A percentile compares a stretch with the other conserved stretches of the same genome.
Evolutionary conservation across 2,797 vertebrate genomes (phyloP).

Genomic region (Rhinoraja longicauda): DNA sequence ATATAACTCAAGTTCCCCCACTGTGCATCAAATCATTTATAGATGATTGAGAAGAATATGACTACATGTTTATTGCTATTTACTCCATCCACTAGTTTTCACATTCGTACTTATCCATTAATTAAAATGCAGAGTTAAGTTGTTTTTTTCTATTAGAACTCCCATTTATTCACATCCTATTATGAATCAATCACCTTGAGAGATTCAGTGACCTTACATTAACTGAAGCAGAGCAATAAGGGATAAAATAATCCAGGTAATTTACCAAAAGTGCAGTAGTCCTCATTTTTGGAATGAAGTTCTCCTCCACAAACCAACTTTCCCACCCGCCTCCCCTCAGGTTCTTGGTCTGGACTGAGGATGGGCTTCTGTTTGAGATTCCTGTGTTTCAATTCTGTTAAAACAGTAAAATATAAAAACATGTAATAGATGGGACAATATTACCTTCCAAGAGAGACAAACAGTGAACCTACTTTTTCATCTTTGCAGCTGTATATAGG

Average conservation of each 20-base stretch:
- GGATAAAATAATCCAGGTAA: background rate
- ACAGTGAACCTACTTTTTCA: background rate
- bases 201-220: background rate
- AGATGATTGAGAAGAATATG: background rate
- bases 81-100: background rate
- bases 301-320: conserved; percentile 36
- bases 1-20: background rate
- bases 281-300: conserved; percentile 37
- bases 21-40: background rate
- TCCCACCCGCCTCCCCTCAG: conserved; percentile 36
- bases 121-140: background rate
- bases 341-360: conserved; percentile 34
- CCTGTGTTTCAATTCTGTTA: conserved; percentile 36
- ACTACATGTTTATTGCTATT: background rate
- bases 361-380: conserved; percentile 36
- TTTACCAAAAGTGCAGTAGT: conserved; percentile 36
- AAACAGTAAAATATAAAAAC: conserved; percentile 9
- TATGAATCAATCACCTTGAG: background rate
- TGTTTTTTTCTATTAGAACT: background rate
- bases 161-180: background rate
- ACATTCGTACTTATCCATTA: background rate
- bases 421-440: background rate
- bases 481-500: background rate
- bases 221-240: background rate
- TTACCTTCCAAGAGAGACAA: background rate